phyloP scores from a whole-genome alignment of 2,797 vertebrate genomes.

The Todus mexicanus region DNA sequence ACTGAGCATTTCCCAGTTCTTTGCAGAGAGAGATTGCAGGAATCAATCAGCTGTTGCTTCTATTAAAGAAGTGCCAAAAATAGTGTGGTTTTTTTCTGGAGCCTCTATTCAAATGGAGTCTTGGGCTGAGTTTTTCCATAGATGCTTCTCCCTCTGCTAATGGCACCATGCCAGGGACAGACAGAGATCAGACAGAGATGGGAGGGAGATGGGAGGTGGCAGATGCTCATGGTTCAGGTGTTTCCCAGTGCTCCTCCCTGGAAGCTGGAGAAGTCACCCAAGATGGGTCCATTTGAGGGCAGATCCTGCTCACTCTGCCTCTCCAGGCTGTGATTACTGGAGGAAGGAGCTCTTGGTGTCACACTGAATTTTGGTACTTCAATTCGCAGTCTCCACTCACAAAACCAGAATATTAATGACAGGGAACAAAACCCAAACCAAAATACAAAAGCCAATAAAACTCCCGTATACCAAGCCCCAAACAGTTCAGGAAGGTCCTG shows the following conservation, averaged over 20 bases:
- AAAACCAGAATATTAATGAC: not conserved
- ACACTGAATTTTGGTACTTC: not conserved
- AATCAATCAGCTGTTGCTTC: not conserved
- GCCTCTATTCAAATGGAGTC: not conserved
- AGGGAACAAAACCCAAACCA: not conserved
- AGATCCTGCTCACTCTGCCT: not conserved
- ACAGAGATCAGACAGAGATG: not conserved
- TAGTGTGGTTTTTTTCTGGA: fast-evolving
- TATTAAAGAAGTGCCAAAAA: not conserved
- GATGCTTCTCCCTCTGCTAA: not conserved
- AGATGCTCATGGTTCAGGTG: not conserved
- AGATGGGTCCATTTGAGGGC: fast-evolving
- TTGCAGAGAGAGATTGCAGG: not conserved
- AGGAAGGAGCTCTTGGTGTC: not conserved
- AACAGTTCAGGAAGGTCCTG: not conserved
- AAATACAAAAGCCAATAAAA: not conserved
- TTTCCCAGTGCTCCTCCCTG: not conserved
- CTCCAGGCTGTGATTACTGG: not conserved
- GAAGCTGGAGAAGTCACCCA: not conserved
- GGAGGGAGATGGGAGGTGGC: not conserved
- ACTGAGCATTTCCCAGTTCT: not conserved
- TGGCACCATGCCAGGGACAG: not conserved
- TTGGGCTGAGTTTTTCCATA: not conserved
- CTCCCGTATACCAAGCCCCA: not conserved
- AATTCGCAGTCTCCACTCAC: not conserved